These are phyloP conservation scores for Campylomormyrus tamandua DNA, from an alignment of 2,113 vertebrate genomes.

Conservation along the genomic window DNA sequence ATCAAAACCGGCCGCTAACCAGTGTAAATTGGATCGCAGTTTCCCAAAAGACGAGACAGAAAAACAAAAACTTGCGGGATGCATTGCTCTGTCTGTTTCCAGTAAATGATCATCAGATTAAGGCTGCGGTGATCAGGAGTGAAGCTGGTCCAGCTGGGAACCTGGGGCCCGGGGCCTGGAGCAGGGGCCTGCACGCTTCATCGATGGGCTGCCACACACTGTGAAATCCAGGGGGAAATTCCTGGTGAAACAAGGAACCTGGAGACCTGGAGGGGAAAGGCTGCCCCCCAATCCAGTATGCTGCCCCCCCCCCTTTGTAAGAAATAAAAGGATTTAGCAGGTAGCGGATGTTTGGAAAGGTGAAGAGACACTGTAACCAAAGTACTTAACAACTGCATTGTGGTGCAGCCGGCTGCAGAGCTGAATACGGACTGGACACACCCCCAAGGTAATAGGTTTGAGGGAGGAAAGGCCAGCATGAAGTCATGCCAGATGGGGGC, in stretches of 20 bases:
- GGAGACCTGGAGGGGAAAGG: not conserved
- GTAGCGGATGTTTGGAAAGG: not conserved
- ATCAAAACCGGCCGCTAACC: not conserved
- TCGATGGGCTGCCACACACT: not conserved
- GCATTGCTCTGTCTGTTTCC: constrained; percentile 21
- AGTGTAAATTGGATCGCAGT: not conserved
- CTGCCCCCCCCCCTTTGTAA: not conserved
- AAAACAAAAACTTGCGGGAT: not conserved
- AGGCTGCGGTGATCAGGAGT: not conserved
- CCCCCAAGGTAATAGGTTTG: not conserved
- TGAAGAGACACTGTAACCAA: not conserved
- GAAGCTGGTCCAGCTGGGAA: not conserved
- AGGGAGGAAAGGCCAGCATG: not conserved
- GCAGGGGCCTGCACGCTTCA: not conserved
- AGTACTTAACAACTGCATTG: not conserved
- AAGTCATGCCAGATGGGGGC: constrained; percentile 25
- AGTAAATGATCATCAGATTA: not conserved
- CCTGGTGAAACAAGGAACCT: not conserved
- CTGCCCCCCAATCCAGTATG: not conserved
- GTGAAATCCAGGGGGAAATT: not conserved
- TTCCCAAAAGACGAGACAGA: not conserved
- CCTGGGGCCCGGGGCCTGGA: not conserved
- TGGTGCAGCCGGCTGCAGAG: not conserved
- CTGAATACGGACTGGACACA: not conserved
- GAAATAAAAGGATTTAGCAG: not conserved